phyloP scores from a whole-genome alignment of 1,140 invertebrate genomes.

The Pentalonia nigronervosa region DNA sequence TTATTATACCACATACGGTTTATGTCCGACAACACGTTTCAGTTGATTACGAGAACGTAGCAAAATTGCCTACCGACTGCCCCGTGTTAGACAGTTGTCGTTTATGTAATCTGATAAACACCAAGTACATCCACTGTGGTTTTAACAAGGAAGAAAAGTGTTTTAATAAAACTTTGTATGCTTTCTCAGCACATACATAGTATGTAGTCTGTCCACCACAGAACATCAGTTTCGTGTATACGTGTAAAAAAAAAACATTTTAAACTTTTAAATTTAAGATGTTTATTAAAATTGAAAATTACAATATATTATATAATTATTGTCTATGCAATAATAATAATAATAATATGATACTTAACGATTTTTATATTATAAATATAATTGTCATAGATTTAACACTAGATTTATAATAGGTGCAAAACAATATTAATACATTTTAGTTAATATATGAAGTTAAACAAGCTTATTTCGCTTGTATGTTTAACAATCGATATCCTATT shows the following conservation, averaged over 20 bases:
- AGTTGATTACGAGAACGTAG: not conserved
- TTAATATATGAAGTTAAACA: not conserved
- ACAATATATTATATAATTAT: not conserved
- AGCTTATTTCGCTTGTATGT: not conserved
- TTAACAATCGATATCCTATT: not conserved
- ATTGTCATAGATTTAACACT: not conserved
- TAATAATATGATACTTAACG: not conserved
- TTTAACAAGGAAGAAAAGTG: not conserved
- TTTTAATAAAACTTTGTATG: constrained; percentile 24
- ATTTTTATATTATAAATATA: not conserved
- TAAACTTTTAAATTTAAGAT: not conserved
- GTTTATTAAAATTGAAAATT: not conserved
- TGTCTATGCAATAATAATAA: not conserved
- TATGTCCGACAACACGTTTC: not conserved
- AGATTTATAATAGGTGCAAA: not conserved
- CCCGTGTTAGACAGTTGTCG: constrained; percentile 18
- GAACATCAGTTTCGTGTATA: not conserved
- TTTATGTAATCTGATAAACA: constrained; percentile 6
- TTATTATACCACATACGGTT: not conserved
- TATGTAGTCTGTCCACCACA: not conserved
- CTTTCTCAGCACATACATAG: not conserved
- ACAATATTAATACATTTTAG: not conserved
- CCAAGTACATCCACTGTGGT: not conserved
- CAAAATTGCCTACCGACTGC: not conserved
- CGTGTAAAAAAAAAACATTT: not conserved